phyloP scores from a whole-genome alignment of 2,797 vertebrate species.

The Ceyx erithaca region DNA sequence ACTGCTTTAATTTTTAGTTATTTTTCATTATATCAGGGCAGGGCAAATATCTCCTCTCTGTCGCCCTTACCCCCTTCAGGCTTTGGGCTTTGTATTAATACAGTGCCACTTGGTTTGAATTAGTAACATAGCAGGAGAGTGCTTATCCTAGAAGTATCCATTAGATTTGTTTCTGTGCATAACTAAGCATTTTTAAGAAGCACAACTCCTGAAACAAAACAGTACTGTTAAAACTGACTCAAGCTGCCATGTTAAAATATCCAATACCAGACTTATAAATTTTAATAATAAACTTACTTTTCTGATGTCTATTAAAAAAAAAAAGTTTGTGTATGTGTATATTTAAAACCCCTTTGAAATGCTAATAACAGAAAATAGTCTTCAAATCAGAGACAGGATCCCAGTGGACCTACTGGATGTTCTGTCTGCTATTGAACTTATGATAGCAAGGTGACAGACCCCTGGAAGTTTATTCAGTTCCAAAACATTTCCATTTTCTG shows the following conservation, averaged over 20 bases:
- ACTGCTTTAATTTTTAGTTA: no score
- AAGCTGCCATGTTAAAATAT: not conserved
- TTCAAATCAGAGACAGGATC: not conserved
- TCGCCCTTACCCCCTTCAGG: accelerated
- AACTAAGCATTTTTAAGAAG: not conserved
- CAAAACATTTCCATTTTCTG: not conserved
- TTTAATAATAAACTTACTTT: not conserved
- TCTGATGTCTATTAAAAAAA: not conserved
- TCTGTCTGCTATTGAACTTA: not conserved
- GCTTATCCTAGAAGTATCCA: not conserved
- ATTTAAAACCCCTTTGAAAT: not conserved
- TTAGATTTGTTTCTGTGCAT: not conserved
- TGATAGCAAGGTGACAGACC: not conserved
- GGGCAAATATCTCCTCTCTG: not conserved
- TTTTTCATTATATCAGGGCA: not conserved
- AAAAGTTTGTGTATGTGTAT: accelerated
- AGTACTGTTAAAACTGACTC: not conserved
- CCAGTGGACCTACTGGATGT: not conserved
- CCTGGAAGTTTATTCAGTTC: not conserved
- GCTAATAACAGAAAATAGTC: not conserved
- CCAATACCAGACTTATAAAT: not conserved
- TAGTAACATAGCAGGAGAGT: not conserved
- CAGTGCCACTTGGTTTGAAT: not conserved
- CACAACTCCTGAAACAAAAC: not conserved
- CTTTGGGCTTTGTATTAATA: not conserved